Conservation (phyloP, 2,888 invertebrate genomes). For the Drosophila paranaensis region DNA sequence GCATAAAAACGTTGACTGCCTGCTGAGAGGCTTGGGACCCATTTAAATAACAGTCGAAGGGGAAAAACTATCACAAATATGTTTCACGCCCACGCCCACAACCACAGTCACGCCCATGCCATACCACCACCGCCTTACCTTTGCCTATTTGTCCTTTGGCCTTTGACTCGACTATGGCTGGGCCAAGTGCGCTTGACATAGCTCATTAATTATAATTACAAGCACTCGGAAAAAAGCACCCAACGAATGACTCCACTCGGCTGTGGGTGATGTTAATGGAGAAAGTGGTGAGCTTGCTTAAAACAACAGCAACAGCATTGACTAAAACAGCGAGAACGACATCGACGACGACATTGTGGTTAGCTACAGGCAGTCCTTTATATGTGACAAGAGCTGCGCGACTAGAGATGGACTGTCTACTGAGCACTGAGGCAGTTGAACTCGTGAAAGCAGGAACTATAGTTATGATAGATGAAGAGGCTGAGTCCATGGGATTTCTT, state of each 20-base stretch:
- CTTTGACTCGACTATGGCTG: slow-evolving; percentile 30
- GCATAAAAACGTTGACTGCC: slow-evolving; percentile 37
- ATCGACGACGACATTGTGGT: slow-evolving; percentile 26
- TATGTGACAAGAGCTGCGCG: slow-evolving; percentile 2
- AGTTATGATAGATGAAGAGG: neutral
- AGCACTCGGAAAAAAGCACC: slow-evolving; percentile 39
- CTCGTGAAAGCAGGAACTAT: no score
- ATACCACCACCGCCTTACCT: slow-evolving; percentile 7
- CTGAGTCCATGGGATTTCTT: neutral
- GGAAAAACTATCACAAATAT: slow-evolving; percentile 11
- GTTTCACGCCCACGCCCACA: slow-evolving; percentile 4
- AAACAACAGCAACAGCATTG: neutral
- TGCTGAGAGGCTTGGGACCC: slow-evolving; percentile 23
- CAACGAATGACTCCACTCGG: slow-evolving; percentile 25
- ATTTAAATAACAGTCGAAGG: slow-evolving; percentile 25
- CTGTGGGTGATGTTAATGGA: slow-evolving; percentile 8
- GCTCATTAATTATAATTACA: slow-evolving; percentile 77
- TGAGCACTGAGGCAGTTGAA: neutral
- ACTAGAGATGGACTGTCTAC: neutral
- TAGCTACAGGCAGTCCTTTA: slow-evolving; percentile 26
- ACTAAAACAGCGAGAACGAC: neutral
- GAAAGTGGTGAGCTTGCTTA: neutral
- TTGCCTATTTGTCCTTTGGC: neutral
- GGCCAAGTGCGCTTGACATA: slow-evolving; percentile 48
- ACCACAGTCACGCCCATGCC: slow-evolving; percentile 4